A percentile compares a stretch with the other conserved stretches of the same genome.
These are phyloP conservation scores for Ictalurus punctatus DNA, from an alignment of 2,113 vertebrate genomes.

Conservation along the genomic window DNA sequence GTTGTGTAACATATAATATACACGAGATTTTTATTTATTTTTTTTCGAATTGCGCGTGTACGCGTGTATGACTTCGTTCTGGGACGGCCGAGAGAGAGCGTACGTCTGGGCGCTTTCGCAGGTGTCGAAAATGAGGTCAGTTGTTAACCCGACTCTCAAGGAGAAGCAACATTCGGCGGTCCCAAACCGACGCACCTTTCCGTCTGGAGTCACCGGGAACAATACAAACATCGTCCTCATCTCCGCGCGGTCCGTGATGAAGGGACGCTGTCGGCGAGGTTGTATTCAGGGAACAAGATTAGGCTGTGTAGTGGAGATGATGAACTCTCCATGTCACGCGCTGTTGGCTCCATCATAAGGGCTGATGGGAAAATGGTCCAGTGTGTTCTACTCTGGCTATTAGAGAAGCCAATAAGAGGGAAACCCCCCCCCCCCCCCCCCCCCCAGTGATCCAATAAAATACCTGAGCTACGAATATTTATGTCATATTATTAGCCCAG, in stretches of 20 bases:
- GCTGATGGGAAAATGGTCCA: slow-evolving; percentile 22
- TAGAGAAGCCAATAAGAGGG: neutral
- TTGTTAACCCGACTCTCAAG: neutral
- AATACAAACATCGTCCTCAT: neutral
- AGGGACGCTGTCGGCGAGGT: slow-evolving; percentile 18
- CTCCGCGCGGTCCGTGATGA: neutral
- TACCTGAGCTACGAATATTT: neutral
- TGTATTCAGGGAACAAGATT: slow-evolving; percentile 40
- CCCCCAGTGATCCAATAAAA: neutral
- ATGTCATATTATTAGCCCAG: neutral
- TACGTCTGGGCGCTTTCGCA: neutral
- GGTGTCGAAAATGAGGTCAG: neutral
- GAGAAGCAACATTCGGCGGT: neutral
- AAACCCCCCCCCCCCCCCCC: no score
- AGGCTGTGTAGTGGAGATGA: slow-evolving; percentile 36
- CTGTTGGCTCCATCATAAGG: neutral
- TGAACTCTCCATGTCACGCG: slow-evolving; percentile 28
- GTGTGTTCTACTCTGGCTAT: neutral
- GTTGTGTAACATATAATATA: neutral
- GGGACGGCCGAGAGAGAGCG: neutral
- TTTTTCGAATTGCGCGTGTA: neutral
- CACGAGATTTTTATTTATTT: neutral
- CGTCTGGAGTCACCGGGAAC: neutral
- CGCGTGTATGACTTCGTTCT: neutral
- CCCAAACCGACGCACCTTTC: neutral